These are phyloP conservation scores for Sciaenops ocellatus DNA, from an alignment of 2,797 vertebrate species.

Conservation along the genomic window DNA sequence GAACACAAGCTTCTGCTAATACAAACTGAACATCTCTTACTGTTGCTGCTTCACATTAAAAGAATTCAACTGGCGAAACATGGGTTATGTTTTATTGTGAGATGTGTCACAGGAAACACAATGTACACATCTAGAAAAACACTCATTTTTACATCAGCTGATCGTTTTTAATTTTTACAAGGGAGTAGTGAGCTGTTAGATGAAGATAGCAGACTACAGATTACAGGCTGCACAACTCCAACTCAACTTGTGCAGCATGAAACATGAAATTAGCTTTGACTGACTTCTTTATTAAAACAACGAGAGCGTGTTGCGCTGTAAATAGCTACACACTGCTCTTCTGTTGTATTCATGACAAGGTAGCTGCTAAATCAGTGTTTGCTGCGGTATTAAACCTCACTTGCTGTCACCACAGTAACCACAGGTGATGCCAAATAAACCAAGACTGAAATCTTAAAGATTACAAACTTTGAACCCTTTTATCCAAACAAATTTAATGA, in stretches of 20 bases:
- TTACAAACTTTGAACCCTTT: not conserved
- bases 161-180: not conserved
- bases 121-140: no score
- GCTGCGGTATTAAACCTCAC: not conserved
- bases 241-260: no score
- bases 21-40: not conserved
- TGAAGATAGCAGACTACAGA: no score
- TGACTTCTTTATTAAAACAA: not conserved
- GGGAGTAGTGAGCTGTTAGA: not conserved
- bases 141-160: no score
- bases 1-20: not conserved
- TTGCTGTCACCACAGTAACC: not conserved
- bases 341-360: not conserved
- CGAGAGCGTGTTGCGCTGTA: not conserved
- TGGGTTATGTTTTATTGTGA: not conserved
- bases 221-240: no score
- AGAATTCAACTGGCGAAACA: not conserved
- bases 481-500: not conserved
- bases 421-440: not conserved
- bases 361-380: not conserved
- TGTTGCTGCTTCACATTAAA: constrained; percentile 2
- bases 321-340: not conserved
- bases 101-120: not conserved
- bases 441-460: not conserved
- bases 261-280: not conserved